These are phyloP conservation scores for Drosophila nr. fundita DNA, from an alignment of 2,888 invertebrate species.

Conservation along the genomic window DNA sequence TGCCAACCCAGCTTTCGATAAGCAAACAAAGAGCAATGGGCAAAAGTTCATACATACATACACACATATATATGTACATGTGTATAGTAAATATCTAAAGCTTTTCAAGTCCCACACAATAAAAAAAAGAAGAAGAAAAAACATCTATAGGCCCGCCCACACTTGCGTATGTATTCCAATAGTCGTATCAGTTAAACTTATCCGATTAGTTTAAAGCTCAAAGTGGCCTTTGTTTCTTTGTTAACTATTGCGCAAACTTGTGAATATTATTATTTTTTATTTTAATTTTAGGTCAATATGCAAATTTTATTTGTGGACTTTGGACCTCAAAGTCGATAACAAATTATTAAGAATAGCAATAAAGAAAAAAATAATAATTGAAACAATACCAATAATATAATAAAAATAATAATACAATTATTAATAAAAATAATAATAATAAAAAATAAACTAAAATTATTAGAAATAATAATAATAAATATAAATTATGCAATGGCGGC, in stretches of 20 bases:
- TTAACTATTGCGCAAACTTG: slow-evolving; percentile 15
- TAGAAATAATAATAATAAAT: slow-evolving; percentile 2
- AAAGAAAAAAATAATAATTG: not conserved
- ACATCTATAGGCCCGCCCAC: slow-evolving; percentile 33
- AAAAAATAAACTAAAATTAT: not conserved
- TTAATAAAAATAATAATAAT: not conserved
- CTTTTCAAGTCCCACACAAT: slow-evolving; percentile 32
- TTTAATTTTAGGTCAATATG: slow-evolving; percentile 13
- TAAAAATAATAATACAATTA: not conserved
- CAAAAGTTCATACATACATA: not conserved
- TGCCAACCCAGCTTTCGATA: slow-evolving; percentile 28
- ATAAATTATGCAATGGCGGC: slow-evolving; percentile 64
- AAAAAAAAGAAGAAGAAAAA: not conserved
- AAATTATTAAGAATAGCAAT: not conserved
- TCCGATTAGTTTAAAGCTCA: slow-evolving; percentile 70
- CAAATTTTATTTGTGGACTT: slow-evolving; percentile 11
- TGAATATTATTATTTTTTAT: not conserved
- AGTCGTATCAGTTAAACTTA: slow-evolving; percentile 36
- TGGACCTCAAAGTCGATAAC: slow-evolving; percentile 6
- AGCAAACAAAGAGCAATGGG: slow-evolving; percentile 34
- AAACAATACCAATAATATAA: not conserved
- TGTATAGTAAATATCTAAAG: slow-evolving; percentile 15
- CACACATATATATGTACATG: not conserved
- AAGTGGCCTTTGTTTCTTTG: slow-evolving; percentile 45
- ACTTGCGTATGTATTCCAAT: slow-evolving; percentile 33